These are phyloP conservation scores for Leucophenga montana DNA, from an alignment of 2,888 invertebrate genomes.

Conservation along the genomic window DNA sequence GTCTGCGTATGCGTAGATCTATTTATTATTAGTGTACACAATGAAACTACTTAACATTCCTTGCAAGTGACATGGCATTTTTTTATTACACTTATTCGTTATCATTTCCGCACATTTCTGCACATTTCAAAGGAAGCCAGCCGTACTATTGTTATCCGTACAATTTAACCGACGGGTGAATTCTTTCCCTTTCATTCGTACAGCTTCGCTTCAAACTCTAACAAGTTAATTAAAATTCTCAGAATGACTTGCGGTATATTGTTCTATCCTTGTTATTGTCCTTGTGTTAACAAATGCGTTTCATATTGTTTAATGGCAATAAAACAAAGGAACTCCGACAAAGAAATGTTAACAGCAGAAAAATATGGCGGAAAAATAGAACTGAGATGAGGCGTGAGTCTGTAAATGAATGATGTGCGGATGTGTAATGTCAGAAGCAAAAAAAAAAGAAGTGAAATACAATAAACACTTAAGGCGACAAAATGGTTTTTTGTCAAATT, in stretches of 20 bases:
- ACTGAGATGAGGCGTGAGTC: slow-evolving; percentile 54
- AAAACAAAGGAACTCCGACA: slow-evolving; percentile 13
- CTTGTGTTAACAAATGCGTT: neutral
- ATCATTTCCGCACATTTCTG: neutral
- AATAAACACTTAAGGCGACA: slow-evolving; percentile 56
- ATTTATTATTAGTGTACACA: neutral
- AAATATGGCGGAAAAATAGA: slow-evolving; percentile 24
- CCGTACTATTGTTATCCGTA: neutral
- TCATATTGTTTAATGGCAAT: neutral
- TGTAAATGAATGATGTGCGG: slow-evolving; percentile 32
- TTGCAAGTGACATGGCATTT: neutral
- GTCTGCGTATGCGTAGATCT: neutral
- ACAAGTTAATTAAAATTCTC: slow-evolving; percentile 64
- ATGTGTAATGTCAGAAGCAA: slow-evolving; percentile 7
- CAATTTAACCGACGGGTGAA: too few relatives aligned
- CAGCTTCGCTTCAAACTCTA: slow-evolving; percentile 22
- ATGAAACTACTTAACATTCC: slow-evolving; percentile 13
- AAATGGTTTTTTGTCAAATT: slow-evolving; percentile 12
- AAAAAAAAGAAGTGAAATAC: slow-evolving; percentile 45
- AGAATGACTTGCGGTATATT: slow-evolving; percentile 47
- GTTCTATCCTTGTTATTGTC: slow-evolving; percentile 25
- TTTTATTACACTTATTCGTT: slow-evolving; percentile 3
- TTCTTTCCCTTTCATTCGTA: neutral
- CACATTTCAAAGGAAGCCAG: neutral
- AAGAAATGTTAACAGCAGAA: neutral